Percentiles rank a stretch among this genome's conserved stretches.
phyloP scores from a whole-genome alignment of 2,888 invertebrate genomes.

The Drosophila lutescens region DNA sequence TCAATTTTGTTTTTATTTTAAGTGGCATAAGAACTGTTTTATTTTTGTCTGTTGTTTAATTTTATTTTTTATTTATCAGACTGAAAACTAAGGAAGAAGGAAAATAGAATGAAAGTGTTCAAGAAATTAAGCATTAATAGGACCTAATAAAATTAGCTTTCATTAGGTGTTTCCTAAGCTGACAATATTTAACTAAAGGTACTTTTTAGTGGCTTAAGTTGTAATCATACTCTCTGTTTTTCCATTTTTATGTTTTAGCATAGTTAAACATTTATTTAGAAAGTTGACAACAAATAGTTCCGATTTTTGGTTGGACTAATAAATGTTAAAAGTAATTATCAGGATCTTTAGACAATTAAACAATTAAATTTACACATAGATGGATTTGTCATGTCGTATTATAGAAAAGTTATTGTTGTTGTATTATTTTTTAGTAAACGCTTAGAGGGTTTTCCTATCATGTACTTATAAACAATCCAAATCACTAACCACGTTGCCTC shows the following conservation, averaged over 20 bases:
- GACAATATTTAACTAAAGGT: constrained; percentile 30
- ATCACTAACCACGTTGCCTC: constrained; percentile 82
- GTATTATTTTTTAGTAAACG: constrained; percentile 13
- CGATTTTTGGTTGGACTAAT: constrained; percentile 30
- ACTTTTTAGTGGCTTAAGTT: constrained; percentile 9
- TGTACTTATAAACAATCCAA: constrained; percentile 74
- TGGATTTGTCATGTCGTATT: constrained; percentile 20
- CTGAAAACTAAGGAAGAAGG: constrained; percentile 12
- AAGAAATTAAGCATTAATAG: constrained; percentile 26
- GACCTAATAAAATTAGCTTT: constrained; percentile 40
- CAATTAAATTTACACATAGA: constrained; percentile 40
- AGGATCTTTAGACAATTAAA: constrained; percentile 51
- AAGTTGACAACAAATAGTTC: constrained; percentile 47
- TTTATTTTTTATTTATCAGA: constrained; percentile 2
- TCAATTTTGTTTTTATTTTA: constrained; percentile 16
- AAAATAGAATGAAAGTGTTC: constrained; percentile 5
- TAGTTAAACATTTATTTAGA: constrained; percentile 24
- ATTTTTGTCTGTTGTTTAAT: constrained; percentile 2
- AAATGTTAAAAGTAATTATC: constrained; percentile 15
- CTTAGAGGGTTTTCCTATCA: constrained; percentile 41
- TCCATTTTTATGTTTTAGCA: neutral
- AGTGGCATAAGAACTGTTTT: constrained; percentile 33
- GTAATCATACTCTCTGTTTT: constrained; percentile 1
- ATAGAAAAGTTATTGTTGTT: constrained; percentile 27
- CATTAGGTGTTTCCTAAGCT: constrained; percentile 13